Conservation (phyloP, 1,140 invertebrate genomes). For the Euschistus heros region DNA sequence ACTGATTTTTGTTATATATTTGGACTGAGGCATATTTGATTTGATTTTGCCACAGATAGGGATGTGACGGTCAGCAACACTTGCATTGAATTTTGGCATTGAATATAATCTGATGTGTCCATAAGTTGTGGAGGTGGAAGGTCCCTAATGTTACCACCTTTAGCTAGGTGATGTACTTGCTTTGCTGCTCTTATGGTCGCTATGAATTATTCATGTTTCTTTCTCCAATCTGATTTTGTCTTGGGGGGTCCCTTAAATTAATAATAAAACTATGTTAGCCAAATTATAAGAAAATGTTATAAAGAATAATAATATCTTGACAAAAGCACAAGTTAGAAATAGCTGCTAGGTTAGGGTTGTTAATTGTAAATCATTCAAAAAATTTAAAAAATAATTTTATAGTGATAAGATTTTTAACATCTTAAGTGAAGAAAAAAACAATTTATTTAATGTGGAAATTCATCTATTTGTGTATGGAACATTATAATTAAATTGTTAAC, state of each 20-base stretch:
- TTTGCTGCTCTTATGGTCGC: constrained; percentile 80
- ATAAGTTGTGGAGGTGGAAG: constrained; percentile 80
- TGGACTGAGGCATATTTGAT: constrained; percentile 62
- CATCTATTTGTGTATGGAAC: too few species aligned
- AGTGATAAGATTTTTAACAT: too few species aligned
- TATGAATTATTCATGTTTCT: constrained; percentile 89
- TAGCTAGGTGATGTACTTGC: constrained; percentile 68
- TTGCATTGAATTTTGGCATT: constrained; percentile 84
- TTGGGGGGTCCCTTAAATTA: constrained; percentile 25
- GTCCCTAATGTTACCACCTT: constrained; percentile 75
- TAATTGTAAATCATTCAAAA: too few species aligned
- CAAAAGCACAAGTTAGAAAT: too few species aligned
- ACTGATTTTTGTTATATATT: too few species aligned
- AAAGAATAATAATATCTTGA: too few species aligned
- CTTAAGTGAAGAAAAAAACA: too few species aligned
- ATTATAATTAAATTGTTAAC: too few species aligned
- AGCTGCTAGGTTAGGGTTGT: too few species aligned
- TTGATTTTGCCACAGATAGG: constrained; percentile 78
- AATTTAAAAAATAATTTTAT: too few species aligned
- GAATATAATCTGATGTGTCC: constrained; percentile 78
- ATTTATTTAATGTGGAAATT: too few species aligned
- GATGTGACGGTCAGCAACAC: constrained; percentile 83
- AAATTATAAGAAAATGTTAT: too few species aligned
- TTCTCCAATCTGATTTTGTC: constrained; percentile 72
- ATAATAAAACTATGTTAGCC: constrained; percentile 13